These are phyloP conservation scores for Peucedramus taeniatus DNA, from an alignment of 2,113 vertebrate species.

Conservation along the genomic window DNA sequence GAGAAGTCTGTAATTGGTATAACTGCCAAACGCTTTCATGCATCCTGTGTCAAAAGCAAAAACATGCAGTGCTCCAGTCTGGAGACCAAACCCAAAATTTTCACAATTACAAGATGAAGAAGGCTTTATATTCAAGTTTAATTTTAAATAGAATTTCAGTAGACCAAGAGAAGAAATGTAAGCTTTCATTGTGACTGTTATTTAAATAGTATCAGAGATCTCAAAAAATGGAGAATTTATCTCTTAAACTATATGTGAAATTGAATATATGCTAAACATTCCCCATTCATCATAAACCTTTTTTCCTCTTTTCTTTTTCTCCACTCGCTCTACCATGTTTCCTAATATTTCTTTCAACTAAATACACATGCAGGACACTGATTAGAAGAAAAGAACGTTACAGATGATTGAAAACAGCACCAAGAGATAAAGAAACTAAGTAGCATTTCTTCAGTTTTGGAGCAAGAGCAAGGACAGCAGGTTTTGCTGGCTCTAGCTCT, in stretches of 20 bases:
- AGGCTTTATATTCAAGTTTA: not conserved
- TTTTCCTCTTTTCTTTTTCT: not conserved
- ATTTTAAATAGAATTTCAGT: not conserved
- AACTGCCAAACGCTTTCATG: not conserved
- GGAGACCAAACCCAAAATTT: not conserved
- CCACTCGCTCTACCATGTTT: rapidly evolving
- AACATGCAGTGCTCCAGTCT: not conserved
- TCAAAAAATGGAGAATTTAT: not conserved
- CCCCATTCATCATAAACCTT: not conserved
- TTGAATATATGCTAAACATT: not conserved
- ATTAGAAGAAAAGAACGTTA: not conserved
- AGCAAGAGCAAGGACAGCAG: not conserved
- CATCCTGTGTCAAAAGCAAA: not conserved
- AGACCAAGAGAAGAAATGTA: not conserved
- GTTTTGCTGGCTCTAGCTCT: not conserved
- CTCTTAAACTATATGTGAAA: rapidly evolving
- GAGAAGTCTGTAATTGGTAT: not conserved
- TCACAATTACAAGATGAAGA: not conserved
- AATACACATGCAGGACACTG: not conserved
- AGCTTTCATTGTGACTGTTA: not conserved
- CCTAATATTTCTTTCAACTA: not conserved
- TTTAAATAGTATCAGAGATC: not conserved
- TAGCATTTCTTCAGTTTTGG: not conserved
- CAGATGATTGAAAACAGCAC: not conserved
- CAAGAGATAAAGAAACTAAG: not conserved